A percentile compares a stretch with the other conserved stretches of the same genome.
phyloP scores from a whole-genome alignment of 2,888 invertebrate species.

The Aplocera efformata region DNA sequence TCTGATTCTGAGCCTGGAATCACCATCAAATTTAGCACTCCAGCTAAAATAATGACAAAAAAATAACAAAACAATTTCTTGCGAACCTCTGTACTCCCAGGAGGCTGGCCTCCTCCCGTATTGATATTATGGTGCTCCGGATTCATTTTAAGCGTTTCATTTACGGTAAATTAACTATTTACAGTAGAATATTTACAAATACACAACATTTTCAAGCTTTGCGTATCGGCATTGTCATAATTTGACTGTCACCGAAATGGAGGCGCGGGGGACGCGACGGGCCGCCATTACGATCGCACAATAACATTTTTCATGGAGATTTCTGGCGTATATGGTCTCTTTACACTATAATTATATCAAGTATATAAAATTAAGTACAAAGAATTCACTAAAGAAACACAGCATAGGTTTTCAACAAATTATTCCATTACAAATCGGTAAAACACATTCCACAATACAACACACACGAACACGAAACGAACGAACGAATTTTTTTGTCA shows the following conservation, averaged over 20 bases:
- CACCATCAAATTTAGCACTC: conserved; percentile 40
- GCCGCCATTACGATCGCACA: conserved; percentile 83
- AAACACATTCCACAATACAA: conserved; percentile 53
- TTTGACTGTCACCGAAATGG: conserved; percentile 83
- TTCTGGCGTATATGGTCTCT: conserved; percentile 15
- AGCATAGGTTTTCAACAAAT: background rate
- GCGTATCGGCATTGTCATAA: conserved; percentile 76
- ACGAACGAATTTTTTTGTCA: conserved; percentile 70
- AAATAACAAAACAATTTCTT: conserved; percentile 39
- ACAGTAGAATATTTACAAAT: conserved; percentile 58
- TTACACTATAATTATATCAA: conserved; percentile 23
- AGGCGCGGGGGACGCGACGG: conserved; percentile 85
- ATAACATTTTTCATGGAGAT: conserved; percentile 62
- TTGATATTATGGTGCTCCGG: conserved; percentile 78
- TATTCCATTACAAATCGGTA: conserved; percentile 21
- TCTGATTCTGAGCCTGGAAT: conserved; percentile 65
- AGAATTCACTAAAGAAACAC: conserved; percentile 15
- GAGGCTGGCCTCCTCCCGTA: conserved; percentile 81
- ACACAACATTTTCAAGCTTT: conserved; percentile 70
- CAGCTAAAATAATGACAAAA: conserved; percentile 33
- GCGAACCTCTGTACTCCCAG: conserved; percentile 78
- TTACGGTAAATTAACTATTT: conserved; percentile 40
- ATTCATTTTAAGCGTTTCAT: conserved; percentile 68
- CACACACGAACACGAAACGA: conserved; percentile 47
- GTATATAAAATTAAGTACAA: conserved; percentile 11